Evolutionary conservation across 1,140 invertebrate genomes (phyloP).

Genomic region (Acromyrmex charruanus): DNA sequence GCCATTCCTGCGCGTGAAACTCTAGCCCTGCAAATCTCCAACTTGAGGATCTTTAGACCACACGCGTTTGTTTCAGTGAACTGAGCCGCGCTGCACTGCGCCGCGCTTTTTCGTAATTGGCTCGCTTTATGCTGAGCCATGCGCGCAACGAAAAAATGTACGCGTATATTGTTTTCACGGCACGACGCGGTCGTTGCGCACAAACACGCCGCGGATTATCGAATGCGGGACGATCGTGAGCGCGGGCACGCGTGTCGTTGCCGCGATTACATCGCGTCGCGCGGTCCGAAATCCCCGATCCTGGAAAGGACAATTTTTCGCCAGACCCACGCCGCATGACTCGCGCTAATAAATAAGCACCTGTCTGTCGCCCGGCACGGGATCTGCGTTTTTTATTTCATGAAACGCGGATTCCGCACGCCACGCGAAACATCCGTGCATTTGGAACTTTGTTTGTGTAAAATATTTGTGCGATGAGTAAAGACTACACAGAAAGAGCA

Average conservation of each 20-base stretch:
- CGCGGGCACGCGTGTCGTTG: conserved; percentile 50
- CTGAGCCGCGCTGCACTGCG: background rate
- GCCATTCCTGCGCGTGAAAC: too few relatives aligned
- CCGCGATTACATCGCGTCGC: conserved; percentile 45
- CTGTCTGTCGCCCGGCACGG: background rate
- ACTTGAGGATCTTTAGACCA: too few relatives aligned
- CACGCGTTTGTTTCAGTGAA: background rate
- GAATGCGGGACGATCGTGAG: conserved; percentile 47
- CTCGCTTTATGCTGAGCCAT: conserved; percentile 70
- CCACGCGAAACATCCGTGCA: background rate
- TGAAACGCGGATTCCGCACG: conserved; percentile 7
- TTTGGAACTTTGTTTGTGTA: background rate
- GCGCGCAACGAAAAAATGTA: conserved; percentile 66
- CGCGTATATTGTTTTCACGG: conserved; percentile 64
- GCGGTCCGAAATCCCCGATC: background rate
- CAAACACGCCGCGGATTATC: conserved; percentile 48
- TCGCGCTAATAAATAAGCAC: conserved; percentile 39
- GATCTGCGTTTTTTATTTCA: conserved; percentile 21
- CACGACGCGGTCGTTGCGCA: conserved; percentile 67
- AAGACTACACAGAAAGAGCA: background rate
- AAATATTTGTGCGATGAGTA: background rate
- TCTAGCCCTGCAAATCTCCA: too few relatives aligned
- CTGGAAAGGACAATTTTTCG: conserved; percentile 15
- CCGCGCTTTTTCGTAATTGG: conserved; percentile 69
- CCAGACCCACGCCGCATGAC: background rate